Conservation (phyloP, 2,888 invertebrate genomes). For the Drosophila testacea region DNA sequence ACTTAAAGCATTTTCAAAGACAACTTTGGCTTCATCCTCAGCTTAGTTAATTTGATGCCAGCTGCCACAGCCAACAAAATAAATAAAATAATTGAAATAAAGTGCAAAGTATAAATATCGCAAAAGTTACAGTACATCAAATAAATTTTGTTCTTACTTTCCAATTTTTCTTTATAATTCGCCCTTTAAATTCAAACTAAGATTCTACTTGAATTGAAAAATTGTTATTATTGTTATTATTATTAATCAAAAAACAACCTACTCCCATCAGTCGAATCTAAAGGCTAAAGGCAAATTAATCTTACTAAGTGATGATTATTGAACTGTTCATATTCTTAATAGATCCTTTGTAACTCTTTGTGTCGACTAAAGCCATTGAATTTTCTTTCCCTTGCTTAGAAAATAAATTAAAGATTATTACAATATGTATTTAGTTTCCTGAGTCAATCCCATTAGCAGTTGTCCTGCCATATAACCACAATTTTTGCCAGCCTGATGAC, state of each 20-base stretch:
- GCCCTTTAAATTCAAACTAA: background rate
- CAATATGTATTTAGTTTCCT: background rate
- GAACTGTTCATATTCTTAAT: background rate
- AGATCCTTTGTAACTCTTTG: background rate
- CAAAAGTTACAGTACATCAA: conserved; percentile 7
- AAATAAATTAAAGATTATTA: background rate
- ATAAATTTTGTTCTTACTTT: too few species aligned
- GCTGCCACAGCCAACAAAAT: background rate
- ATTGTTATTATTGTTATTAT: too few species aligned
- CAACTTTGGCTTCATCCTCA: conserved; percentile 15
- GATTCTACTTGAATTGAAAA: too few species aligned
- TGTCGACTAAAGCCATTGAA: background rate
- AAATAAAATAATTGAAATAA: too few species aligned
- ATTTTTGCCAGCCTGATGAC: conserved; percentile 50
- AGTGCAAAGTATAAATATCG: background rate
- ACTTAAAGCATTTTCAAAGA: conserved; percentile 19
- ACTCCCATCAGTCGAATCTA: too few species aligned
- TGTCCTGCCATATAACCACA: background rate
- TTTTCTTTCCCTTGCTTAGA: background rate
- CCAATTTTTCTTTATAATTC: too few species aligned
- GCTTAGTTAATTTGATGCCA: conserved; percentile 6
- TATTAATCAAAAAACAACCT: too few species aligned
- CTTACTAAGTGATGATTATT: too few species aligned
- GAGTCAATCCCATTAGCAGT: background rate
- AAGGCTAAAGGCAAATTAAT: too few species aligned